Percentiles rank a stretch among this genome's conserved stretches.
phyloP scores from a whole-genome alignment of 2,113 vertebrate species.

The Camelus dromedarius region DNA sequence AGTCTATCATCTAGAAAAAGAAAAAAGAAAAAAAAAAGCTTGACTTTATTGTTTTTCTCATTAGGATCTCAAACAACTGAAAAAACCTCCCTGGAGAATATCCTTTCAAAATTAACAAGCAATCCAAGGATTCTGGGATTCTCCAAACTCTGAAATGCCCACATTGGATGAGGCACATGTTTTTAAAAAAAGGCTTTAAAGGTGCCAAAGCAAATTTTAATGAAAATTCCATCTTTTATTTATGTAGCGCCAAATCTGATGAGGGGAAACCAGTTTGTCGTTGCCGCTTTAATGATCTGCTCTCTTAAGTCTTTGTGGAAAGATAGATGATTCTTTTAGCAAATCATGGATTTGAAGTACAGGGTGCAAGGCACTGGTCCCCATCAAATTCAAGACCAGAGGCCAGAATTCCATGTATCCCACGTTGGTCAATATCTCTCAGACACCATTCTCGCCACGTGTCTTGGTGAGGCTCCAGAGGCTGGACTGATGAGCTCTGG shows the following conservation, averaged over 20 bases:
- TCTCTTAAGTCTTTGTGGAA: not conserved
- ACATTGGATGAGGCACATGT: not conserved
- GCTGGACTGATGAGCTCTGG: not conserved
- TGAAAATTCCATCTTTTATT: not conserved
- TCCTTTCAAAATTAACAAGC: slow-evolving; percentile 69
- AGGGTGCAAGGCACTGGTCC: not conserved
- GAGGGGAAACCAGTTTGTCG: not conserved
- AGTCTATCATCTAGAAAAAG: not conserved
- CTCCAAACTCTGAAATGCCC: not conserved
- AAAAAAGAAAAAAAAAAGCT: not conserved
- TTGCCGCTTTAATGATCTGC: not conserved
- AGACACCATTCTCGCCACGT: not conserved
- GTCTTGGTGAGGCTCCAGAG: not conserved
- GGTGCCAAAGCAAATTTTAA: not conserved
- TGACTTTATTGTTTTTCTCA: slow-evolving; percentile 17
- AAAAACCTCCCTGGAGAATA: slow-evolving; percentile 37
- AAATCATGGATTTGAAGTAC: not conserved
- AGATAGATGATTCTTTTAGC: not conserved
- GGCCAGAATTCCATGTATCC: not conserved
- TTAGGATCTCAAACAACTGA: slow-evolving; percentile 29
- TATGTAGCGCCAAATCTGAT: not conserved
- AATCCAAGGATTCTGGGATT: slow-evolving; percentile 38
- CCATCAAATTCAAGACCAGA: not conserved
- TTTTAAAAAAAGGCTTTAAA: not conserved
- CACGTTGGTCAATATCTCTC: not conserved